Base-by-base conservation (phyloP, 1,140 invertebrate species). In the Phenacoccus solenopsis region DNA sequence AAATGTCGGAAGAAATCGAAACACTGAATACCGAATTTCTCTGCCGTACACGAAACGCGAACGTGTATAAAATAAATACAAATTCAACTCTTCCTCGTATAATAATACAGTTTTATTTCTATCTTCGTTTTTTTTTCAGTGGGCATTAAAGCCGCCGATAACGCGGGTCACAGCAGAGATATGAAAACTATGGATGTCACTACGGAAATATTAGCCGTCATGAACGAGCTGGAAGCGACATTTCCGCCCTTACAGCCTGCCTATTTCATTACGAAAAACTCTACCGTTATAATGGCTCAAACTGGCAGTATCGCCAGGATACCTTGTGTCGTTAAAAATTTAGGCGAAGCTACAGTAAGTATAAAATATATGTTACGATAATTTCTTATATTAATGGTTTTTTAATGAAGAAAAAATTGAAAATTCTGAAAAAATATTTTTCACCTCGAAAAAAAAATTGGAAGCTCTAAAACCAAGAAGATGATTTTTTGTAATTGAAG, bases 321-420 rank as follows among this genome's bases (percentile, higher is more conserved):
- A 35, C 90, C 90, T 12, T 93, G 90, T 79, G 84, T 90, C 64
- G 88, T 92, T 28, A 87, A 86, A 74, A 90, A 91, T 77, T 88
- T 91, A 73, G 89, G 90, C 67, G 90, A 92, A 76, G 89, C 90
- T 75, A 86, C 90, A 82, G 90, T 93, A 79, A 90, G 89, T 83
- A 74, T n/a, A n/a, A n/a, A n/a, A n/a, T n/a, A n/a, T n/a, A n/a
- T n/a, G n/a, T n/a, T n/a, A n/a, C n/a, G n/a, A n/a, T n/a, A n/a
- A n/a, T n/a, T n/a, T n/a, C n/a, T n/a, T n/a, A n/a, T n/a, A n/a
- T n/a, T n/a, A n/a, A n/a, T n/a, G n/a, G n/a, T n/a, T n/a, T n/a
- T n/a, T n/a, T n/a, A n/a, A n/a, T n/a, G n/a, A n/a, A n/a, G n/a
- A n/a, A n/a, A n/a, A n/a, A n/a, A n/a, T n/a, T n/a, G n/a, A n/a